Percentiles rank a stretch among this genome's conserved stretches.
Evolutionary conservation across 2,797 vertebrate species (phyloP).

Genomic region (Thripadectes ignobilis): DNA sequence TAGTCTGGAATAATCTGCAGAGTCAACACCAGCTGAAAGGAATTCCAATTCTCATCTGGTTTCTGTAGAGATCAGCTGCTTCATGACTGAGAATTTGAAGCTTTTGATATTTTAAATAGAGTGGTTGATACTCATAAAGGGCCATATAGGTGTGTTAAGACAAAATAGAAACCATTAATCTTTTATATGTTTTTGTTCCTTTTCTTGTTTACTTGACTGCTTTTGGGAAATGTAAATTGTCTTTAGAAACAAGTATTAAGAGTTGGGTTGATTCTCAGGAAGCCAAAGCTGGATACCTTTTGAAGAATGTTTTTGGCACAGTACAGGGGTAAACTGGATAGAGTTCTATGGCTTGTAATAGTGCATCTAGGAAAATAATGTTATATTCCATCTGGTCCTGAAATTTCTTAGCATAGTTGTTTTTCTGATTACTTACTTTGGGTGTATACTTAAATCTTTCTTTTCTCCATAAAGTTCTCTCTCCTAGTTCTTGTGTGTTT

Average conservation of each 20-base stretch:
- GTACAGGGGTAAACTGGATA: background rate
- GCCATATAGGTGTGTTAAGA: background rate
- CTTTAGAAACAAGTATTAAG: background rate
- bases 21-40: conserved; percentile 21
- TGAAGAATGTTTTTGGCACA: background rate
- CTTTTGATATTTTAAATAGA: background rate
- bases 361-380: background rate
- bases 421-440: background rate
- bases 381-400: background rate
- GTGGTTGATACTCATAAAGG: background rate
- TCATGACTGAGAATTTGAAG: background rate
- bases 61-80: background rate
- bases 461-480: background rate
- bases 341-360: background rate
- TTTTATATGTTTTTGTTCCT: background rate
- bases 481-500: background rate
- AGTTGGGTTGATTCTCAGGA: background rate
- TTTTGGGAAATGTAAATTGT: background rate
- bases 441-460: background rate
- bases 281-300: background rate
- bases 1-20: conserved; percentile 22
- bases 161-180: background rate
- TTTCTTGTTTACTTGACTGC: background rate
- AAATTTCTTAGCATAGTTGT: background rate
- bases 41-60: background rate